Conservation (phyloP, 2,888 invertebrate species). For the Drosophila borborema region DNA sequence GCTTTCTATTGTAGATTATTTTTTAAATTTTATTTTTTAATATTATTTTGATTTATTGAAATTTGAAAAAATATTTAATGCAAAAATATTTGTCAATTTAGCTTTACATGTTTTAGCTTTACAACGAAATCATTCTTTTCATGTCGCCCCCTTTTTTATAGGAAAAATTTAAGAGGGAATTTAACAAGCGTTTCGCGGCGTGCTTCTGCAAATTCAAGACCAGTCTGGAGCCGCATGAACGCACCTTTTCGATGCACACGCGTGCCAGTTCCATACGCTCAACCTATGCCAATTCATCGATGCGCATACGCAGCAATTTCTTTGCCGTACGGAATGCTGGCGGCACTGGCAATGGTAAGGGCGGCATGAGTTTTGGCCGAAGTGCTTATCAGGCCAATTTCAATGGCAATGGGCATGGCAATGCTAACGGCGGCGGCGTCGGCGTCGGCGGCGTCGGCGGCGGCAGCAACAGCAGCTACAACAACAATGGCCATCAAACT, state of each 20-base stretch:
- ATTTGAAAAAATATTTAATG: no score
- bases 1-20: not conserved
- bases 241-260: constrained; percentile 84
- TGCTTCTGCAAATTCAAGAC: constrained; percentile 85
- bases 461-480: constrained; percentile 36
- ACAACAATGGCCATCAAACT: constrained; percentile 65
- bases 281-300: constrained; percentile 82
- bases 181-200: constrained; percentile 89
- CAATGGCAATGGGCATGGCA: constrained; percentile 2
- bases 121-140: not conserved
- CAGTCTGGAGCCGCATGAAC: constrained; percentile 80
- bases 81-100: no score
- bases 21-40: not conserved
- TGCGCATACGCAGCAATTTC: constrained; percentile 81
- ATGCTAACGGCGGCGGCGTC: constrained; percentile 25
- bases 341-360: constrained; percentile 51
- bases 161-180: constrained; percentile 93
- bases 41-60: no score
- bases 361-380: constrained; percentile 38
- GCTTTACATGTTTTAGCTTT: no score
- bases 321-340: constrained; percentile 48
- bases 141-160: constrained; percentile 82
- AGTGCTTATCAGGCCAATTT: constrained; percentile 26
- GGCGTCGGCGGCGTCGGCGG: constrained; percentile 26
- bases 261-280: constrained; percentile 84